phyloP scores from a whole-genome alignment of 2,888 invertebrate species.

The Helleia helle region DNA sequence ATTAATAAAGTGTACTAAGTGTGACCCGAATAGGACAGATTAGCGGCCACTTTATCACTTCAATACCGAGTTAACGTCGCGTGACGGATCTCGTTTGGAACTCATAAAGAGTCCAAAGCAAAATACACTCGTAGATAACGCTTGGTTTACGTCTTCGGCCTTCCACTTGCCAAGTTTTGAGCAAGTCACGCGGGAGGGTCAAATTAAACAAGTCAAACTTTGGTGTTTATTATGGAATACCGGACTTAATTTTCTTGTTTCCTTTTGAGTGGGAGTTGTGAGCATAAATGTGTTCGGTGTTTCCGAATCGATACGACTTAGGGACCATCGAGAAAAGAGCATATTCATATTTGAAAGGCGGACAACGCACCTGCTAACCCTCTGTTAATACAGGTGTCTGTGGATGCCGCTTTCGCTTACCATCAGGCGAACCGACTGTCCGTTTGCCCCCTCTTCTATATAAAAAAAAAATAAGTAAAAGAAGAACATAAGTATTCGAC shows the following conservation, averaged over 20 bases:
- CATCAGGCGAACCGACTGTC: no score
- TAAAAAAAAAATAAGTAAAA: no score
- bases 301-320: no score
- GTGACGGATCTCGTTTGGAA: constrained; percentile 73
- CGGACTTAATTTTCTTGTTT: constrained; percentile 39
- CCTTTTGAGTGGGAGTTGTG: no score
- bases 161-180: constrained; percentile 64
- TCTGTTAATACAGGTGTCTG: no score
- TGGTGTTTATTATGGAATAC: constrained; percentile 66
- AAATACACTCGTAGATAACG: constrained; percentile 70
- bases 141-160: constrained; percentile 65
- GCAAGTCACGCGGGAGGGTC: constrained; percentile 46
- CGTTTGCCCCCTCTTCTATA: no score
- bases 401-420: no score
- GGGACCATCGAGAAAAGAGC: no score
- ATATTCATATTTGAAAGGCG: no score
- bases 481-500: no score
- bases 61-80: constrained; percentile 71
- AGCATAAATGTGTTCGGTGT: no score
- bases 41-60: constrained; percentile 73
- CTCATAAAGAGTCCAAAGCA: constrained; percentile 73
- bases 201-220: constrained; percentile 55
- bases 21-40: constrained; percentile 73
- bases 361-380: no score
- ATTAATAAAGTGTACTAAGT: constrained; percentile 74